These are phyloP conservation scores for Linurgus olivaceus DNA, from an alignment of 2,797 vertebrate genomes.

Conservation along the genomic window DNA sequence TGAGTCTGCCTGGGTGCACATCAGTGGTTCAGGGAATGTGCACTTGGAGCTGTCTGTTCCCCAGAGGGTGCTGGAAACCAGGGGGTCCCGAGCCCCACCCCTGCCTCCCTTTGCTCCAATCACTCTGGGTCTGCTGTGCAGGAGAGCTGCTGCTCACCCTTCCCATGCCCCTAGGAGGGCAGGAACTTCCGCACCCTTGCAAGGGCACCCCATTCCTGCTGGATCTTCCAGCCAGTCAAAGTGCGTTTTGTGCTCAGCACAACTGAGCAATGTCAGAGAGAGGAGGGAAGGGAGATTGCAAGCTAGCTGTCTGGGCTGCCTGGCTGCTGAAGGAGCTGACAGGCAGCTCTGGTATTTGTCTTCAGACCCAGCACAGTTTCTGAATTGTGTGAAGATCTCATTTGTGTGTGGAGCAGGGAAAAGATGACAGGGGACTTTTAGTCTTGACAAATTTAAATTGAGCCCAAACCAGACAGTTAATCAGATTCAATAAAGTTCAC, in stretches of 20 bases:
- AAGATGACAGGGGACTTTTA: neutral
- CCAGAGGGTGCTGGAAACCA: neutral
- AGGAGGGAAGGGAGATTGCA: neutral
- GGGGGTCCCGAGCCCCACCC: neutral
- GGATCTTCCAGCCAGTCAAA: neutral
- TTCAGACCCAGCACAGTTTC: neutral
- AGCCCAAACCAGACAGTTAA: neutral
- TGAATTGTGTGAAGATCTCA: neutral
- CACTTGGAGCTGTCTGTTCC: fast-evolving
- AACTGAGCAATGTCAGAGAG: neutral
- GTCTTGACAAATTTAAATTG: slow-evolving; percentile 3
- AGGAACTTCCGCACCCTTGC: neutral
- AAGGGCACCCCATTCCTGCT: neutral
- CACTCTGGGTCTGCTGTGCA: neutral
- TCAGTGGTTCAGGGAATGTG: neutral
- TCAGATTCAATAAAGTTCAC: neutral
- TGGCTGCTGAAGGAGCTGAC: neutral
- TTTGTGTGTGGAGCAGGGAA: neutral
- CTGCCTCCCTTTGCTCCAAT: neutral
- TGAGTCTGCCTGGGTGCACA: neutral
- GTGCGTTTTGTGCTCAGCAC: neutral
- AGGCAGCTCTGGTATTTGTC: neutral
- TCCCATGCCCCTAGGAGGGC: neutral
- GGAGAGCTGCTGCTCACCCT: neutral
- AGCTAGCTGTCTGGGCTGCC: neutral